Conservation (phyloP, 2,888 invertebrate species). For the Drosophila gaucha region DNA sequence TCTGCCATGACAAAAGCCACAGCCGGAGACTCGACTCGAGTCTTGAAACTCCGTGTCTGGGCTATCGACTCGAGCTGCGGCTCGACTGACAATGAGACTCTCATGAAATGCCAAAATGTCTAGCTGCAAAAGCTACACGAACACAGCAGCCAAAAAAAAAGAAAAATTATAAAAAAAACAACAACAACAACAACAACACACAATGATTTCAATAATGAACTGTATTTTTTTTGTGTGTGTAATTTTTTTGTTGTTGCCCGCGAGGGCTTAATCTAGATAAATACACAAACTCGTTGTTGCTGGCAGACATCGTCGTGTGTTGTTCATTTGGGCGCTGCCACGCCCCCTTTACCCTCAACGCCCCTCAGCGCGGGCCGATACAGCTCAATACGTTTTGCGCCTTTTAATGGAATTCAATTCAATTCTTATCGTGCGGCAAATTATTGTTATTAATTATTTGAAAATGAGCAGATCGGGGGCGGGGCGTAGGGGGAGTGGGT, state of each 20-base stretch:
- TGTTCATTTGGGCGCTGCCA: slow-evolving; percentile 49
- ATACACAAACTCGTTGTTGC: slow-evolving; percentile 48
- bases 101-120: slow-evolving; percentile 80
- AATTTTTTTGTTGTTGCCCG: slow-evolving; percentile 41
- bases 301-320: slow-evolving; percentile 61
- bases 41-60: slow-evolving; percentile 42
- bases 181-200: slow-evolving; percentile 42
- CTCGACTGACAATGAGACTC: slow-evolving; percentile 63
- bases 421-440: slow-evolving; percentile 82
- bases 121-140: slow-evolving; percentile 70
- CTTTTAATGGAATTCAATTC: slow-evolving; percentile 81
- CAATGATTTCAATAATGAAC: slow-evolving; percentile 81
- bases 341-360: slow-evolving; percentile 44
- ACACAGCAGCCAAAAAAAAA: slow-evolving; percentile 42
- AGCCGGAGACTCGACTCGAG: slow-evolving; percentile 22
- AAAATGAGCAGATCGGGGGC: slow-evolving; percentile 42
- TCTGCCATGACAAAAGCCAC: slow-evolving; percentile 76
- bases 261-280: slow-evolving; percentile 80
- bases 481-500: background rate
- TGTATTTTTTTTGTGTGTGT: slow-evolving; percentile 48
- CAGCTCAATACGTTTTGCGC: slow-evolving; percentile 76
- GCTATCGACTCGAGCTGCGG: slow-evolving; percentile 31
- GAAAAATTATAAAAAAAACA: slow-evolving; percentile 18
- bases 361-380: slow-evolving; percentile 26
- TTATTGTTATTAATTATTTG: slow-evolving; percentile 81